Conservation (phyloP, 2,888 invertebrate genomes). For the Melanostoma scalare region DNA sequence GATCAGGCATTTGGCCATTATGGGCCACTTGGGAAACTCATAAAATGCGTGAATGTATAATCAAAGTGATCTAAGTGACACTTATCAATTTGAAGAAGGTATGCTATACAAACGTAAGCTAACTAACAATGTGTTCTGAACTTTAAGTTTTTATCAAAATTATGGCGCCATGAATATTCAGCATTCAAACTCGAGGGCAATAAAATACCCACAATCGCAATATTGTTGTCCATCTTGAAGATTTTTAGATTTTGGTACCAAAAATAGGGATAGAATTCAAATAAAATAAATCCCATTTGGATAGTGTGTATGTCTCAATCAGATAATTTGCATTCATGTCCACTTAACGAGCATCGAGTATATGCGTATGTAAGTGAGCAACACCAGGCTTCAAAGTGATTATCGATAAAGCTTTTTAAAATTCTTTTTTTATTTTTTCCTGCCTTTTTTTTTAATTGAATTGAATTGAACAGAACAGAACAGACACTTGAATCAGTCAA, state of each 20-base stretch:
- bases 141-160: slow-evolving; percentile 40
- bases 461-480: slow-evolving; percentile 53
- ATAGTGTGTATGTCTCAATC: slow-evolving; percentile 60
- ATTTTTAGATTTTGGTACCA: background rate
- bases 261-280: slow-evolving; percentile 19
- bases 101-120: background rate
- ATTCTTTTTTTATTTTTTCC: background rate
- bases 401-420: slow-evolving; percentile 39
- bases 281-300: slow-evolving; percentile 47
- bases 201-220: slow-evolving; percentile 15
- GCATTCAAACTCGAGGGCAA: slow-evolving; percentile 18
- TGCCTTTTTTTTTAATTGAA: slow-evolving; percentile 2
- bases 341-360: slow-evolving; percentile 52
- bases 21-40: slow-evolving; percentile 11
- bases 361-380: slow-evolving; percentile 17
- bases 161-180: slow-evolving; percentile 66
- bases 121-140: background rate
- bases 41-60: slow-evolving; percentile 33
- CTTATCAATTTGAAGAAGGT: slow-evolving; percentile 29
- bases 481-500: slow-evolving; percentile 64
- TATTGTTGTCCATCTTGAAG: slow-evolving; percentile 25
- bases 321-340: slow-evolving; percentile 68
- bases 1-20: slow-evolving; percentile 9
- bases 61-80: slow-evolving; percentile 28
- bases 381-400: slow-evolving; percentile 56